A percentile compares a stretch with the other conserved stretches of the same genome.
These are phyloP conservation scores for Yoshiicerus persimilis DNA, from an alignment of 1,140 invertebrate species.

Conservation along the genomic window DNA sequence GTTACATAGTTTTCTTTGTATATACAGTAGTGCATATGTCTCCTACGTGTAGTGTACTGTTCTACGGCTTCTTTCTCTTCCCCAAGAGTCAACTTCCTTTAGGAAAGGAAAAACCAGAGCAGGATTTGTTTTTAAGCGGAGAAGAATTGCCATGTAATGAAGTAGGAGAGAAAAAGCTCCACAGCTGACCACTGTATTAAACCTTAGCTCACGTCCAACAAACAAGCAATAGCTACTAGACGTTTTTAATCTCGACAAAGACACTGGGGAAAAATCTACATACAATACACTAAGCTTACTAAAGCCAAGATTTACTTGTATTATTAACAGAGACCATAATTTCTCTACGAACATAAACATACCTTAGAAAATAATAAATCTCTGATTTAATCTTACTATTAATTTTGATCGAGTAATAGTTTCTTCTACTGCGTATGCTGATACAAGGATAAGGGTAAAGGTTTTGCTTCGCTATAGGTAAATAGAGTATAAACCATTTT, in stretches of 20 bases:
- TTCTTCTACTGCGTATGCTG: too few species aligned
- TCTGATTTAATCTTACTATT: background rate
- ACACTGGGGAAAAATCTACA: background rate
- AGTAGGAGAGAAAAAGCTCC: background rate
- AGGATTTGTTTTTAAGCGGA: constrained; percentile 46
- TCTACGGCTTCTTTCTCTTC: constrained; percentile 6
- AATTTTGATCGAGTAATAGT: too few species aligned
- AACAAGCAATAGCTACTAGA: background rate
- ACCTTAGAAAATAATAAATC: background rate
- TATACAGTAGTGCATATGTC: background rate
- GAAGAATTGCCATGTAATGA: constrained; percentile 43
- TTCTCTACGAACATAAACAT: background rate
- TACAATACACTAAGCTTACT: background rate
- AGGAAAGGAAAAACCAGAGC: constrained; percentile 28
- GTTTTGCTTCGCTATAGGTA: too few species aligned
- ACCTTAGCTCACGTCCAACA: constrained; percentile 14
- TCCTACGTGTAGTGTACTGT: background rate
- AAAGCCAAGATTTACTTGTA: background rate
- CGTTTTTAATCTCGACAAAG: background rate
- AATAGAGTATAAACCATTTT: too few species aligned
- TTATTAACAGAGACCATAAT: background rate
- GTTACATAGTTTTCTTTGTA: background rate
- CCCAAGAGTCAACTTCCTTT: constrained; percentile 23
- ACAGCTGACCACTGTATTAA: constrained; percentile 19
- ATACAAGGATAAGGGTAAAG: too few species aligned